Evolutionary conservation across 2,797 vertebrate genomes (phyloP), one percentile per base, ranked within the genome.

Genomic region (Danionella dracula): DNA sequence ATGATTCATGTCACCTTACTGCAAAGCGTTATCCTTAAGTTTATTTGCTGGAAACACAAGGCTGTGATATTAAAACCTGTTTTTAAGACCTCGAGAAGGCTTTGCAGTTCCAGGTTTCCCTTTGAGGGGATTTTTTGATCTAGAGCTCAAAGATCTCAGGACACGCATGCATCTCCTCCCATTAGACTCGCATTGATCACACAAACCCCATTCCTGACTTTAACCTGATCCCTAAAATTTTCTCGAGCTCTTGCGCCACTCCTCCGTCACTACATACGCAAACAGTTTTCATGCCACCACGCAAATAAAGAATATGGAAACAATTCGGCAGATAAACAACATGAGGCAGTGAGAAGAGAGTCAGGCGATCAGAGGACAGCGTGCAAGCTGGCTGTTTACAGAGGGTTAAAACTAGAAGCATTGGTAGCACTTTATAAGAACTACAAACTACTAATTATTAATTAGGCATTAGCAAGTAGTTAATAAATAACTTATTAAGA

Each of bases 241-340:
- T 45, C 42, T 45, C 27, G n/a, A 21, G 16, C 15, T 32, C 17
- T 44, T 64, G 48, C 8, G 11, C 8, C 40, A 27, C 17, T 45
- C 16, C 5, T 69, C 16, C 35, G 9, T 54, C 41, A 40, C 23
- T 35, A 44, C 41, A 62, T 13, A 38, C 11, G 17, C 35, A 15
- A 20, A 46, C n/a, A 38, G 54, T 19, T 4, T 53, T 35, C 44
- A 65, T 16, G 17, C 3, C 3, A 6, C 23, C 37, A 16, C 21
- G 27, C 54, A 31, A 41, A 49, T 19, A 42, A 11, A 35, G 35
- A 38, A 34, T 38, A 45, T 53, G 56, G 66, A 13, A 51, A 61
- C 31, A 13, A 48, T 55, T 62, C 41, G 31, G 13, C 21, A 55
- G 62, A 62, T 48, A 68, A 61, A 55, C 58, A 63, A 55, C 41